Conservation (phyloP, 2,113 vertebrate species). For the Cairina moschata region DNA sequence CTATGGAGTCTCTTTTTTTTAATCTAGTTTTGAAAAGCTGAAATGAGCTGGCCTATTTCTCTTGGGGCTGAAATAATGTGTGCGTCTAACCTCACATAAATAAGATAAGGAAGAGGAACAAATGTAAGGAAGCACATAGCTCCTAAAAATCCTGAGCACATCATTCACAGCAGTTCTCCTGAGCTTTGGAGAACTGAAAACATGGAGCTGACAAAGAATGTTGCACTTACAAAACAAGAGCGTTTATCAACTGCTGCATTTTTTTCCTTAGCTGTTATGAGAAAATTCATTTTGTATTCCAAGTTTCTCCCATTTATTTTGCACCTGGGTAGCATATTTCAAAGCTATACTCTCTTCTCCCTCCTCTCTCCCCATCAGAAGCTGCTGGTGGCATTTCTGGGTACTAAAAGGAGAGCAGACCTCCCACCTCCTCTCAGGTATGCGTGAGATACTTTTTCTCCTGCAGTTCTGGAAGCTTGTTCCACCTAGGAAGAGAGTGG, state of each 20-base stretch:
- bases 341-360: neutral
- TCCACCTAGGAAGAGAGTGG: neutral
- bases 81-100: neutral
- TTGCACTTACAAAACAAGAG: neutral
- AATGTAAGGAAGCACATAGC: neutral
- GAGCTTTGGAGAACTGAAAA: neutral
- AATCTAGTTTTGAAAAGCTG: neutral
- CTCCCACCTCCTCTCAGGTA: neutral
- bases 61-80: neutral
- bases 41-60: neutral
- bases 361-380: neutral
- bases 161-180: slow-evolving; percentile 2
- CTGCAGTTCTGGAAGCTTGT: neutral
- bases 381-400: neutral
- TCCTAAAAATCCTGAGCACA: neutral
- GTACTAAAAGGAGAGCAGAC: neutral
- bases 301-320: neutral
- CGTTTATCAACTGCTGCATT: neutral
- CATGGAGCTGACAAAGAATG: neutral
- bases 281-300: neutral
- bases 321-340: neutral
- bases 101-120: neutral
- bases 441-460: neutral
- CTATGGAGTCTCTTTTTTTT: neutral
- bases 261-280: neutral